A percentile compares a stretch with the other conserved stretches of the same genome.
Evolutionary conservation across 2,888 invertebrate genomes (phyloP).

Genomic region (Drosophila kambysellisi): DNA sequence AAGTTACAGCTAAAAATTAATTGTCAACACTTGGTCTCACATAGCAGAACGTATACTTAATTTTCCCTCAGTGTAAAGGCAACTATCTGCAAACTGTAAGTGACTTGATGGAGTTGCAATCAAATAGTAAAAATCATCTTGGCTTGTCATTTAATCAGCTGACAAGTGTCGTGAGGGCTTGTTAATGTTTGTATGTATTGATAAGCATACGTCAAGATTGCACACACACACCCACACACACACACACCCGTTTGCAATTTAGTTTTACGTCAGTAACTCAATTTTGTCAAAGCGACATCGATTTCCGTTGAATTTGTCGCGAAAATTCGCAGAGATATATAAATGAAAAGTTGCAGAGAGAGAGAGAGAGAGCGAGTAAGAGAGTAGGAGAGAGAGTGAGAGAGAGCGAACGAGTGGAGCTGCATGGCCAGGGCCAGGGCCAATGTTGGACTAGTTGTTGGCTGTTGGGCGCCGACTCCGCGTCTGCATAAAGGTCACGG

Average conservation of each 20-base stretch:
- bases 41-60: neutral
- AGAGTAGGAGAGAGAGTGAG: neutral
- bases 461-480: constrained; percentile 70
- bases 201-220: constrained; percentile 62
- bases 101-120: constrained; percentile 16
- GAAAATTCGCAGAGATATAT: constrained; percentile 20
- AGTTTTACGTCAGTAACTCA: constrained; percentile 61
- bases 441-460: constrained; percentile 54
- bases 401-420: constrained; percentile 8
- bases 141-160: constrained; percentile 51
- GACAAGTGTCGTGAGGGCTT: constrained; percentile 40
- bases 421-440: constrained; percentile 35
- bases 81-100: neutral
- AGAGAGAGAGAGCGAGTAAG: neutral
- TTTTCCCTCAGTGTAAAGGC: constrained; percentile 5
- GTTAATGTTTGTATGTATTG: constrained; percentile 34
- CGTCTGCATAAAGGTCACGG: constrained; percentile 73
- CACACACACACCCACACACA: constrained; percentile 23
- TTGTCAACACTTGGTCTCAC: neutral
- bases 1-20: neutral
- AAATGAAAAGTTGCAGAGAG: constrained; percentile 36
- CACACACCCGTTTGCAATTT: constrained; percentile 22
- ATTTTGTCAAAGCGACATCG: constrained; percentile 70
- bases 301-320: constrained; percentile 72
- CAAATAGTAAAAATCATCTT: constrained; percentile 43